phyloP scores from a whole-genome alignment of 2,113 vertebrate genomes.

The Sorex fumeus region DNA sequence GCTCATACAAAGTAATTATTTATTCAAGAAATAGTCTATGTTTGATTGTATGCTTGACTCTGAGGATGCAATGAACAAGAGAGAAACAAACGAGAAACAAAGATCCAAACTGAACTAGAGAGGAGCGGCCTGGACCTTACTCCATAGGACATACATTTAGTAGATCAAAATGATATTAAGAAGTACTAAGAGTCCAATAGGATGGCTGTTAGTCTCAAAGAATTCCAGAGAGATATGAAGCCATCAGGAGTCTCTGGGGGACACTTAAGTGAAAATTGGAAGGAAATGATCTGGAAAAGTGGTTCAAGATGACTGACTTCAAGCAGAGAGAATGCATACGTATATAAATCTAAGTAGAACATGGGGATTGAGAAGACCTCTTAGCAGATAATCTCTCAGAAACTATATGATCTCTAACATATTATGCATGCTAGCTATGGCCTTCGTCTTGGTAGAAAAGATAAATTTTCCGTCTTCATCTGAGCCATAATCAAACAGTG shows the following conservation, averaged over 20 bases:
- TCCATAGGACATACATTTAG: not conserved
- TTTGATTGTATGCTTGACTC: not conserved
- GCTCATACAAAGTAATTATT: not conserved
- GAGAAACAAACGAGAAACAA: no score
- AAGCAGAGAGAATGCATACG: not conserved
- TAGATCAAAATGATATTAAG: not conserved
- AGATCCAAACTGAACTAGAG: not conserved
- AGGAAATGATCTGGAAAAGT: not conserved
- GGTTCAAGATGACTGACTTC: not conserved
- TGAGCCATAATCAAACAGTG: not conserved
- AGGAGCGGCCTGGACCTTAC: not conserved
- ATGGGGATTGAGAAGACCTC: not conserved
- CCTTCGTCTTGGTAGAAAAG: not conserved
- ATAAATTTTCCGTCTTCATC: not conserved
- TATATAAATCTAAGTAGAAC: not conserved
- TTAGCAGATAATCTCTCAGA: no score
- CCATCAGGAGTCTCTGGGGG: not conserved
- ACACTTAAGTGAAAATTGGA: not conserved
- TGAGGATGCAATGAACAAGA: not conserved
- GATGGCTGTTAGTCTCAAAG: not conserved
- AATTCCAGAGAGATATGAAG: not conserved
- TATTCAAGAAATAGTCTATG: conserved; percentile 6
- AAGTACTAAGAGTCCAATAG: not conserved
- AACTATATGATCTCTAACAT: no score
- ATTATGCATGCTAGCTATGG: no score